Conservation (phyloP, 2,888 invertebrate genomes). For the Diarsia dahlii region DNA sequence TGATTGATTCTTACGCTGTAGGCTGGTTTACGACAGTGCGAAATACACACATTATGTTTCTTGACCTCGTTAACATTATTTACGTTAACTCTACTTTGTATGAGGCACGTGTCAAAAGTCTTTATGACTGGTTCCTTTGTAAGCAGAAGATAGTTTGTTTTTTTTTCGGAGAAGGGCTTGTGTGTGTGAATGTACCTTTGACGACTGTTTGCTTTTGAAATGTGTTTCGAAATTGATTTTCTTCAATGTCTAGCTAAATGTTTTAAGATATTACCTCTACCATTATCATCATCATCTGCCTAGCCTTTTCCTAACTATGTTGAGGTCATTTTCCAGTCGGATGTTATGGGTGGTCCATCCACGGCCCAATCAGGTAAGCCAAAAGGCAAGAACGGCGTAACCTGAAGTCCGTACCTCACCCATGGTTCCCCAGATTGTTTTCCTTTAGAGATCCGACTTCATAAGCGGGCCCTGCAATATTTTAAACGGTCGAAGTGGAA, state of each 20-base stretch:
- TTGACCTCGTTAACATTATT: constrained; percentile 78
- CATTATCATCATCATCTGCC: not conserved
- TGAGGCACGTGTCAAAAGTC: constrained; percentile 72
- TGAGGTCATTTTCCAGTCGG: no score
- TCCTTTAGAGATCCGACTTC: no score
- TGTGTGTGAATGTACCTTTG: constrained; percentile 39
- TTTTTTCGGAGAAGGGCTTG: constrained; percentile 46
- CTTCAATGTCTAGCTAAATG: not conserved
- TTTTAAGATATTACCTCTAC: not conserved
- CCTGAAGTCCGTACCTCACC: no score
- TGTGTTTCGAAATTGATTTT: constrained; percentile 43
- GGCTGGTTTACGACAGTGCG: constrained; percentile 77
- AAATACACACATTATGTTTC: constrained; percentile 79
- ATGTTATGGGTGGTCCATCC: no score
- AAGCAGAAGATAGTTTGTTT: constrained; percentile 64
- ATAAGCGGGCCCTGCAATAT: no score
- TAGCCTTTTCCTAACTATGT: no score
- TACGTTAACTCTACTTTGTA: constrained; percentile 73
- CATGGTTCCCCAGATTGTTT: no score
- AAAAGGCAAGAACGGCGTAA: no score
- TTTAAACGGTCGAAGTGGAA: not conserved
- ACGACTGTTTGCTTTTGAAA: constrained; percentile 36
- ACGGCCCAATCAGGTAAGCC: no score
- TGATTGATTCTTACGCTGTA: constrained; percentile 76
- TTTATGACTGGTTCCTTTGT: constrained; percentile 71